A percentile compares a stretch with the other conserved stretches of the same genome.
Evolutionary conservation across 2,113 vertebrate species (phyloP).

Genomic region (Paracanthobrama guichenoti): DNA sequence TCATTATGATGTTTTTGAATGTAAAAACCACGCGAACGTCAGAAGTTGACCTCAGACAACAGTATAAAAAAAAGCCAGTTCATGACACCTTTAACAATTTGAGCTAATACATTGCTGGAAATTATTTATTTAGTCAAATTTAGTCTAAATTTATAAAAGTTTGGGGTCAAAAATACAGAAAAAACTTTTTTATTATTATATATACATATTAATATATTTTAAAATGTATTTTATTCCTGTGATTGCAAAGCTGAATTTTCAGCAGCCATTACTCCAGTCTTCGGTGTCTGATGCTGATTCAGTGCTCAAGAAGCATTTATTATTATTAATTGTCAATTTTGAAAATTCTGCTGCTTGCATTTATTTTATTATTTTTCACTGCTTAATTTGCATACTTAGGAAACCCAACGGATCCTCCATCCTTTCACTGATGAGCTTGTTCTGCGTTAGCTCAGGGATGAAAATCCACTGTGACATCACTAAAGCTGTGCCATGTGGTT

Average conservation of each 20-base stretch:
- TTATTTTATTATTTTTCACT: background rate
- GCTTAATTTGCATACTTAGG: background rate
- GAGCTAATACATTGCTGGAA: background rate
- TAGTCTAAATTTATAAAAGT: background rate
- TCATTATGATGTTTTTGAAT: no score
- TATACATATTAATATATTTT: background rate
- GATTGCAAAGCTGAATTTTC: no score
- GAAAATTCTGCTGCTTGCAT: background rate
- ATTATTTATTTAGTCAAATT: background rate
- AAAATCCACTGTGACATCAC: constrained; percentile 21
- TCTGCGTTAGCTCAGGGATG: background rate
- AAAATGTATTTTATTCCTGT: background rate
- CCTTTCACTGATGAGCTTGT: background rate
- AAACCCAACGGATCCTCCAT: constrained; percentile 11
- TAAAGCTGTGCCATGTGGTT: constrained; percentile 38
- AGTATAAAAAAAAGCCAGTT: no score
- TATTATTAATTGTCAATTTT: background rate
- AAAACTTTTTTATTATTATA: no score
- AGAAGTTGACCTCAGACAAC: no score
- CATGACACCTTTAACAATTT: background rate
- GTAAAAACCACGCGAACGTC: no score
- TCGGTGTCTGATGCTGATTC: background rate
- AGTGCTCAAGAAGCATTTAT: background rate
- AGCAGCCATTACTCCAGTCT: no score
- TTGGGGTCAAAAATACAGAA: background rate